phyloP scores from a whole-genome alignment of 2,113 vertebrate species.

The Nasalis larvatus region DNA sequence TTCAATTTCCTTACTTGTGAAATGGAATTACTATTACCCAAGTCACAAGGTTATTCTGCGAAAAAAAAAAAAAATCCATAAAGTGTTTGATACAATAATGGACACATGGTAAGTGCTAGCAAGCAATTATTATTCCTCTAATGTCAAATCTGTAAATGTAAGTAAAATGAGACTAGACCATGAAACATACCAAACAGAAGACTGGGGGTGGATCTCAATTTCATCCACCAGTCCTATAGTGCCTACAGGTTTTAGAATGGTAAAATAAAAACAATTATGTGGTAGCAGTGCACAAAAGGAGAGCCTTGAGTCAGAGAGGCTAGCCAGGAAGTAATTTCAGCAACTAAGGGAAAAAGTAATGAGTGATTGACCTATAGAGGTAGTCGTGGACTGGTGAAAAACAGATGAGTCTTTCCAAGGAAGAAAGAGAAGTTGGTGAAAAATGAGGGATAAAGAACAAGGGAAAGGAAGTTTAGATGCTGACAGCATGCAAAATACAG shows the following conservation, averaged over 20 bases:
- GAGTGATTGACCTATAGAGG: not conserved
- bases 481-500: not conserved
- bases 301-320: not conserved
- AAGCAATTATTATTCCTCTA: not conserved
- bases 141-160: not conserved
- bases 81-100: not conserved
- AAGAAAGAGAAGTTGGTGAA: constrained; percentile 3
- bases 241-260: not conserved
- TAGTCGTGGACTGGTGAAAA: not conserved
- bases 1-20: constrained; percentile 14
- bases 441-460: not conserved
- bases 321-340: not conserved
- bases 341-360: not conserved
- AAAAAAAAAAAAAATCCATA: not conserved
- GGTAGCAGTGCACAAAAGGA: not conserved
- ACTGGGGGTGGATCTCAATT: not conserved
- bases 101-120: not conserved
- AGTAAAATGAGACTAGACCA: constrained; percentile 35
- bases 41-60: not conserved
- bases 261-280: constrained; percentile 10
- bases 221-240: not conserved
- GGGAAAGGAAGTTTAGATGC: not conserved
- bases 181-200: not conserved
- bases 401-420: not conserved
- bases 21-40: not conserved